Evolutionary conservation across 2,888 invertebrate species (phyloP).

Genomic region (Corythucha ciliata): DNA sequence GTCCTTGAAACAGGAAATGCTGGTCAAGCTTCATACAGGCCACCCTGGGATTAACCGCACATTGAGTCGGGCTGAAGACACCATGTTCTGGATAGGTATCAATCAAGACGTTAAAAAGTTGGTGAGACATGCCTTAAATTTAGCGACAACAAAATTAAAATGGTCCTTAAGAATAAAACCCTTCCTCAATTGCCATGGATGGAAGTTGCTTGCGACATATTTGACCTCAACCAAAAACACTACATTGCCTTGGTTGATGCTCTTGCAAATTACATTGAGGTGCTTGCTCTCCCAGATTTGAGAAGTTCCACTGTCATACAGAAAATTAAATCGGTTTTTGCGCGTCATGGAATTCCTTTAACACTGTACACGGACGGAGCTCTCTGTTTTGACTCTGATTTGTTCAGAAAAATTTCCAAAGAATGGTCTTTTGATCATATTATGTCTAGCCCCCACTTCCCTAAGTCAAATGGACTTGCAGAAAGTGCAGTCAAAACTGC

Average conservation of each 20-base stretch:
- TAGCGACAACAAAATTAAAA: neutral
- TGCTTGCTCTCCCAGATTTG: neutral
- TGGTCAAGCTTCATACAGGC: neutral
- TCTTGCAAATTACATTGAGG: conserved; percentile 2
- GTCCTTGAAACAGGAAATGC: neutral
- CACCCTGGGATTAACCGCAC: conserved; percentile 5
- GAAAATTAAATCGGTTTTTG: conserved; percentile 19
- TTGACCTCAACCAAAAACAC: neutral
- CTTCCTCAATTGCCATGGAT: conserved; percentile 10
- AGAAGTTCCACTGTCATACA: conserved; percentile 22
- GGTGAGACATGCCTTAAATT: neutral
- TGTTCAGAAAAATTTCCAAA: conserved; percentile 5
- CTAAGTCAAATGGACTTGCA: conserved; percentile 16
- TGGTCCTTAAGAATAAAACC: neutral
- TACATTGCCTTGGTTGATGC: neutral
- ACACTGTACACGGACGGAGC: conserved; percentile 19
- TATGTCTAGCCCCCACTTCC: conserved; percentile 12
- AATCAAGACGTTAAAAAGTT: conserved; percentile 8
- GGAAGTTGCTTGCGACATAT: conserved; percentile 5
- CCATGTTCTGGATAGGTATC: conserved; percentile 6
- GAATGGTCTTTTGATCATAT: conserved; percentile 13
- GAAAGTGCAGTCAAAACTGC: conserved; percentile 11
- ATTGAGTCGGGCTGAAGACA: neutral
- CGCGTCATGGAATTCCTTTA: conserved; percentile 19
- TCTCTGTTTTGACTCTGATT: conserved; percentile 4